Percentiles rank a stretch among this genome's conserved stretches.
Evolutionary conservation across 1,140 invertebrate species (phyloP).

Genomic region (Bombus consobrinus): DNA sequence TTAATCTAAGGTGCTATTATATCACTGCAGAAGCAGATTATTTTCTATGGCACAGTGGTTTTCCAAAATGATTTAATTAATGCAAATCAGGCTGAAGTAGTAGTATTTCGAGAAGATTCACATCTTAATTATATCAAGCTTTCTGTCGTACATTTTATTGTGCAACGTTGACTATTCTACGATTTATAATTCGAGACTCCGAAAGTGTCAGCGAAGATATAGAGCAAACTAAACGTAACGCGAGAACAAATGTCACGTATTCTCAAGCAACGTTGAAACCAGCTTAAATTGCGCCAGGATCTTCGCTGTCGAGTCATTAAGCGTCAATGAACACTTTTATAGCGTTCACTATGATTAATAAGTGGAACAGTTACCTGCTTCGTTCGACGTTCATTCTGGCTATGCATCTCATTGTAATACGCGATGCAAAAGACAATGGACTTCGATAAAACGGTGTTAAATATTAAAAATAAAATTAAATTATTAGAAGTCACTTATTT

Average conservation of each 20-base stretch:
- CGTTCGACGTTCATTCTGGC: not conserved
- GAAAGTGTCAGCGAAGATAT: slow-evolving; percentile 46
- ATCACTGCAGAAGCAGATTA: too few relatives aligned
- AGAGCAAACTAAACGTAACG: slow-evolving; percentile 36
- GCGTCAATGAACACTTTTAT: slow-evolving; percentile 45
- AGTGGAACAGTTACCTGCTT: not conserved
- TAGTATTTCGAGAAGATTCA: slow-evolving; percentile 15
- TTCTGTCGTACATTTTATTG: slow-evolving; percentile 30
- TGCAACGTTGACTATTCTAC: slow-evolving; percentile 34
- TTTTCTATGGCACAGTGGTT: not conserved
- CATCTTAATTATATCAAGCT: slow-evolving; percentile 53
- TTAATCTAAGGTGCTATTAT: slow-evolving; percentile 1
- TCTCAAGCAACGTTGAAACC: not conserved
- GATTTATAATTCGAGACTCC: slow-evolving; percentile 48
- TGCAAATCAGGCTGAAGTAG: not conserved
- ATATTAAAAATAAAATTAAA: not conserved
- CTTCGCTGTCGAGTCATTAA: slow-evolving; percentile 40
- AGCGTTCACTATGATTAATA: slow-evolving; percentile 49
- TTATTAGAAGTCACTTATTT: too few relatives aligned
- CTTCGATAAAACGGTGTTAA: not conserved
- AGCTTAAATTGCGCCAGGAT: slow-evolving; percentile 29
- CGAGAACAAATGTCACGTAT: slow-evolving; percentile 29
- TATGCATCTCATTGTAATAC: slow-evolving; percentile 24
- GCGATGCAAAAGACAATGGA: not conserved
- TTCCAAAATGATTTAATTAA: slow-evolving; percentile 29